Percentiles rank a stretch among this genome's conserved stretches.
Conservation (phyloP, 2,888 invertebrate species). For the Caenorhabditis sp. region DNA sequence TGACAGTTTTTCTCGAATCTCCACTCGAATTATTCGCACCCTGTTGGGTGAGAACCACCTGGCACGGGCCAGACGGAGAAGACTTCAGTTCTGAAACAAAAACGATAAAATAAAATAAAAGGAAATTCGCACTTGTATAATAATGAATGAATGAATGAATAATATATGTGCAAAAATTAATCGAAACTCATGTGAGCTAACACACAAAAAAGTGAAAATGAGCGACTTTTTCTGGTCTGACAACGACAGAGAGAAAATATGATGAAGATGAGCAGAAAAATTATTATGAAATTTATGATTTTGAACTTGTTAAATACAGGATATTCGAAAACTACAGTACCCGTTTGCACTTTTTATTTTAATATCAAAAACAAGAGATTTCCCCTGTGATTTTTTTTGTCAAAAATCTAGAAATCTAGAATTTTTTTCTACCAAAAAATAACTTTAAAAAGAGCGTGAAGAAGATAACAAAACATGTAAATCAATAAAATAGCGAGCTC, state of each 20-base stretch:
- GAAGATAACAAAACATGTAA: slow-evolving; percentile 7
- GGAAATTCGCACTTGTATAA: not conserved
- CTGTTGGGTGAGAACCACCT: slow-evolving; percentile 48
- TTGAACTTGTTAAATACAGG: too few relatives aligned
- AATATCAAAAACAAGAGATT: too few relatives aligned
- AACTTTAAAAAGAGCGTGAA: slow-evolving; percentile 10
- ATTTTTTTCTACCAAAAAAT: not conserved
- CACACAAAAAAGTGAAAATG: not conserved
- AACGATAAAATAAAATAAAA: not conserved
- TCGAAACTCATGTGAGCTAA: not conserved
- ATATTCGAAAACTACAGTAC: too few relatives aligned
- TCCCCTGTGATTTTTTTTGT: too few relatives aligned
- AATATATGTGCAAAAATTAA: slow-evolving; percentile 1
- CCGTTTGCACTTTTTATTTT: too few relatives aligned
- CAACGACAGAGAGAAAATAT: too few relatives aligned
- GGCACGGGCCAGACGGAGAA: slow-evolving; percentile 9
- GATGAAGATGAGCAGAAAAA: too few relatives aligned
- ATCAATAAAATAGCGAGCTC: not conserved
- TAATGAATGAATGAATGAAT: slow-evolving; percentile 1
- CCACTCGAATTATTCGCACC: slow-evolving; percentile 29
- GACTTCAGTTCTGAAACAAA: slow-evolving; percentile 19
- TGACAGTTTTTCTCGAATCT: slow-evolving; percentile 41
- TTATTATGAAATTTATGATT: too few relatives aligned
- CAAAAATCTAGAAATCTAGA: too few relatives aligned
- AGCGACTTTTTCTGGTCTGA: too few relatives aligned